phyloP scores from a whole-genome alignment of 2,113 vertebrate species.

The Sisor rabdophorus region DNA sequence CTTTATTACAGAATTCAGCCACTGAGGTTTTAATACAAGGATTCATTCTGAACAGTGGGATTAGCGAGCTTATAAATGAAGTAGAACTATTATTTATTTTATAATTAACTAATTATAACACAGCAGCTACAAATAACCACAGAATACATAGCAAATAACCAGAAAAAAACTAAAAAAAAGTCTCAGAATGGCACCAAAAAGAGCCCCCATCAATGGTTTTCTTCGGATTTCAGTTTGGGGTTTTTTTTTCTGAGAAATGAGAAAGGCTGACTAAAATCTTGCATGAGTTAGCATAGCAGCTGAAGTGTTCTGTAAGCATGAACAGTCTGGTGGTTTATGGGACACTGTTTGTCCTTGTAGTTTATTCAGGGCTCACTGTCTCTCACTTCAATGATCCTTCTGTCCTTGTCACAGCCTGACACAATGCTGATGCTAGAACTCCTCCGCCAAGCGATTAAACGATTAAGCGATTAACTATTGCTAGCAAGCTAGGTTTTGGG shows the following conservation, averaged over 20 bases:
- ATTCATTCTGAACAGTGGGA: neutral
- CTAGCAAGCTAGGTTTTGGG: neutral
- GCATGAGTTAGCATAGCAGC: conserved; percentile 9
- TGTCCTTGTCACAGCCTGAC: neutral
- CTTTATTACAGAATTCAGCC: neutral
- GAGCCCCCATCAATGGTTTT: neutral
- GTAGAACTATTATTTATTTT: neutral
- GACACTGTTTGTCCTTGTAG: neutral
- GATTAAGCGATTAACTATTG: too few species aligned
- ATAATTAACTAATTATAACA: neutral
- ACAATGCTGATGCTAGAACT: neutral
- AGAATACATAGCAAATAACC: neutral
- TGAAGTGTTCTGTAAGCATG: neutral
- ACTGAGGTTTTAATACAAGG: neutral
- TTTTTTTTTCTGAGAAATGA: neutral
- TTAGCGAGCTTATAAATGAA: neutral
- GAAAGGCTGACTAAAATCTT: neutral
- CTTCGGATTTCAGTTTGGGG: neutral
- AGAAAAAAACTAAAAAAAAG: neutral
- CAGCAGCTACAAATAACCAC: neutral
- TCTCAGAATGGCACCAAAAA: neutral
- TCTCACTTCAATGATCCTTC: neutral
- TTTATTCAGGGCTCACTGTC: neutral
- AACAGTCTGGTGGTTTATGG: neutral
- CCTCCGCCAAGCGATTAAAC: neutral